Base-by-base conservation (phyloP, 2,888 invertebrate genomes). In the Zygogramma bicolorata region DNA sequence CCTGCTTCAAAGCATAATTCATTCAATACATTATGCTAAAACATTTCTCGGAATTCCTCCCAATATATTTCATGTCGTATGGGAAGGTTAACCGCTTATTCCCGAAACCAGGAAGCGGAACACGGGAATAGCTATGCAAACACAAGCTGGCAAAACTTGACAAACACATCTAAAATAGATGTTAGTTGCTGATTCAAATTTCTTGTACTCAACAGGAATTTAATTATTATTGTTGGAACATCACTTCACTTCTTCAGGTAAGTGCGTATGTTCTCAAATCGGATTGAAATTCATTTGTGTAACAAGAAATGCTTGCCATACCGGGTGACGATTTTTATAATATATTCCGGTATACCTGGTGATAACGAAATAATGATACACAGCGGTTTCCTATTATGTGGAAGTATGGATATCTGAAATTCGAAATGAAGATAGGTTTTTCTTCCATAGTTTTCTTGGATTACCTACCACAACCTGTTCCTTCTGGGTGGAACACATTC, bases 41-140 rank as follows among this genome's bases (percentile, higher is more conserved):
- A 58, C 63, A 59, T 65, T 70, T 53, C 60, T 49, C 70, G 65
- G 34, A 65, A 70, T 59, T 65, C 63, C 60, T 59, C 25, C 65
- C 25, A 70, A 70, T 65, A 70, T 70, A 65, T 70, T 70, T 60
- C 58, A 22, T 70, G 70, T 70, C 70, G 65, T 46, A 70, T 60
- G 70, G 58, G n/a, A 65, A 49, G 65, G 65, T 65, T 70, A 70
- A 67, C 67, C 65, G 38, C 70, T 34, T 65, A 49, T 59, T 70
- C 34, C 53, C 60, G 22, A 49, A 59, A 70, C 59, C 53, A 25
- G 65, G 53, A 70, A 70, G 65, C 65, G 65, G 34, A 60, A 60
- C 49, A 38, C 65, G 59, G 59, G 69, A 65, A 69, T 65, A 69
- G 29, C 58, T 58, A 57, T n/a, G 58, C 42, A 69, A 69, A 69